Percentiles rank a stretch among this genome's conserved stretches.
phyloP scores from a whole-genome alignment of 2,888 invertebrate species.

The Labia minor region DNA sequence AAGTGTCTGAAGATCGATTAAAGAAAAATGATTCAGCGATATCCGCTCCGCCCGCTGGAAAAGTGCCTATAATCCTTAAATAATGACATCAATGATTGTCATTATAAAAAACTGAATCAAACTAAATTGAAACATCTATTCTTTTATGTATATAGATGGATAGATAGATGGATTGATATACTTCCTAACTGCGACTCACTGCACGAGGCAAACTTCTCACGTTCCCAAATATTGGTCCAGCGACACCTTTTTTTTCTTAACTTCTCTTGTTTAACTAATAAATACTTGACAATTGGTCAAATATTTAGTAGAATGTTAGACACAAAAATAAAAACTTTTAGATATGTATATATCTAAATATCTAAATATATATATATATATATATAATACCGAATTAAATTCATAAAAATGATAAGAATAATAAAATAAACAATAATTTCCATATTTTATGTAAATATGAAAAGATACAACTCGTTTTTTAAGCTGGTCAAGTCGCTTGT shows the following conservation, averaged over 20 bases:
- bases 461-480: background rate
- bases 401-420: slow-evolving; percentile 1
- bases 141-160: background rate
- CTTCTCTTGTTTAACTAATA: background rate
- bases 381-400: background rate
- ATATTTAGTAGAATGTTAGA: background rate
- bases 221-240: slow-evolving; percentile 8
- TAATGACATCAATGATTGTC: slow-evolving; percentile 13
- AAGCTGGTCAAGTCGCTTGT: slow-evolving; percentile 9
- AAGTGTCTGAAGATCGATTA: slow-evolving; percentile 13
- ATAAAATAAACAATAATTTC: slow-evolving; percentile 3
- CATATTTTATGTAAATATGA: slow-evolving; percentile 7
- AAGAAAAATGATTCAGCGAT: slow-evolving; percentile 13
- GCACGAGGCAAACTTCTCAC: background rate
- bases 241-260: background rate
- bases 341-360: too few relatives aligned
- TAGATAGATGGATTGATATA: background rate
- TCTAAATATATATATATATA: too few relatives aligned
- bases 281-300: background rate
- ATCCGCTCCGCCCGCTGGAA: background rate
- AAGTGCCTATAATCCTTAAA: slow-evolving; percentile 13
- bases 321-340: background rate
- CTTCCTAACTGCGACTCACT: background rate
- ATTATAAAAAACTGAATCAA: slow-evolving; percentile 4
- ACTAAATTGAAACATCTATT: slow-evolving; percentile 13